phyloP scores from a whole-genome alignment of 1,140 invertebrate species.

The Drosophila pseudoananassae region DNA sequence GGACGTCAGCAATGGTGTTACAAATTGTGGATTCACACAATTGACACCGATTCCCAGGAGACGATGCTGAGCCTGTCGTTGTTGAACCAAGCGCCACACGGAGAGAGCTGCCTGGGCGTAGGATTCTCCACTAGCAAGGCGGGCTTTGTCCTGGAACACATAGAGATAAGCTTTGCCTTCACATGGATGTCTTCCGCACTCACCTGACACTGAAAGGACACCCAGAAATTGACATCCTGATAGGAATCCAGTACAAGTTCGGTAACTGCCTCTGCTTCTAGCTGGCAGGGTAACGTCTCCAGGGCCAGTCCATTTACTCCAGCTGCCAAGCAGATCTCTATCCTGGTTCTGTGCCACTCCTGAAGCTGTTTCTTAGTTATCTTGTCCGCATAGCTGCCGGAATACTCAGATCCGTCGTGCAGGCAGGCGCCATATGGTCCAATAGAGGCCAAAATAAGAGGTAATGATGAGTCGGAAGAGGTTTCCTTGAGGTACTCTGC shows the following conservation, averaged over 20 bases:
- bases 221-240: constrained; percentile 90
- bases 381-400: constrained; percentile 90
- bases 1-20: constrained; percentile 86
- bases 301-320: constrained; percentile 93
- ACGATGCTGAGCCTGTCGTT: constrained; percentile 85
- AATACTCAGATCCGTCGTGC: constrained; percentile 95
- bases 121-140: constrained; percentile 90
- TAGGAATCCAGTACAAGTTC: constrained; percentile 90
- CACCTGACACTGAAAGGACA: constrained; percentile 85
- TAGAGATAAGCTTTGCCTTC: background rate
- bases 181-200: background rate
- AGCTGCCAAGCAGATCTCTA: constrained; percentile 88
- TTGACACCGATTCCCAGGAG: constrained; percentile 94
- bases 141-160: constrained; percentile 86
- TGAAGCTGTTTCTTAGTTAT: constrained; percentile 88
- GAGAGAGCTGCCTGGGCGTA: constrained; percentile 86
- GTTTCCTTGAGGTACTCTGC: constrained; percentile 46
- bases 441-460: constrained; percentile 91
- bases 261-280: constrained; percentile 92
- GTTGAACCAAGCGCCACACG: constrained; percentile 86
- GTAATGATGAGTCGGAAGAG: constrained; percentile 49
- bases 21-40: constrained; percentile 88
- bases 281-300: constrained; percentile 93
- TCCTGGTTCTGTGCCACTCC: constrained; percentile 92
- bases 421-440: constrained; percentile 95